Evolutionary conservation across 2,113 vertebrate genomes (phyloP).

Genomic region (Nestor notabilis): DNA sequence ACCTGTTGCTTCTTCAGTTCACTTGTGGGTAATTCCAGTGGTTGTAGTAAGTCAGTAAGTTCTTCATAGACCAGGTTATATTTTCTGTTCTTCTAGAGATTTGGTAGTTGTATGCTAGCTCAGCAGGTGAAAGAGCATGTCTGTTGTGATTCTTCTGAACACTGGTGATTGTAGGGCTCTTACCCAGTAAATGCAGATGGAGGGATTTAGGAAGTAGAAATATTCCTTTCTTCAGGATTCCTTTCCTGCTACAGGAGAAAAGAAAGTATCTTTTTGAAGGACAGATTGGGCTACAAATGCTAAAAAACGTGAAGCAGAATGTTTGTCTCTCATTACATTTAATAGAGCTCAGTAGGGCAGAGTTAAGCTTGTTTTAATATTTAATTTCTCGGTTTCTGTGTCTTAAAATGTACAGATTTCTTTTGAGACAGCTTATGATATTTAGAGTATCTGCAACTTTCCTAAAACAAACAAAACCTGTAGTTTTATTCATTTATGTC

Average conservation of each 20-base stretch:
- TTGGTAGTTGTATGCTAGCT: background rate
- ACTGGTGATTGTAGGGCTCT: background rate
- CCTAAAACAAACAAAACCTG: background rate
- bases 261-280: background rate
- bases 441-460: background rate
- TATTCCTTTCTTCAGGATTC: background rate
- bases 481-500: background rate
- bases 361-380: background rate
- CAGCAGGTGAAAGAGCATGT: background rate
- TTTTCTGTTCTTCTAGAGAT: background rate
- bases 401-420: background rate
- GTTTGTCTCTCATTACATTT: background rate
- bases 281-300: background rate
- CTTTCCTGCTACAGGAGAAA: background rate
- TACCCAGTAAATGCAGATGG: background rate
- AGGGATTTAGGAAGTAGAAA: background rate
- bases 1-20: background rate
- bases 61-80: background rate
- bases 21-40: background rate
- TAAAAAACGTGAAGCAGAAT: background rate
- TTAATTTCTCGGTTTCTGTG: background rate
- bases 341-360: background rate
- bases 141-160: background rate
- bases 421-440: background rate
- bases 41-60: background rate